phyloP scores from a whole-genome alignment of 2,113 vertebrate genomes.

The Cinclus cinclus region DNA sequence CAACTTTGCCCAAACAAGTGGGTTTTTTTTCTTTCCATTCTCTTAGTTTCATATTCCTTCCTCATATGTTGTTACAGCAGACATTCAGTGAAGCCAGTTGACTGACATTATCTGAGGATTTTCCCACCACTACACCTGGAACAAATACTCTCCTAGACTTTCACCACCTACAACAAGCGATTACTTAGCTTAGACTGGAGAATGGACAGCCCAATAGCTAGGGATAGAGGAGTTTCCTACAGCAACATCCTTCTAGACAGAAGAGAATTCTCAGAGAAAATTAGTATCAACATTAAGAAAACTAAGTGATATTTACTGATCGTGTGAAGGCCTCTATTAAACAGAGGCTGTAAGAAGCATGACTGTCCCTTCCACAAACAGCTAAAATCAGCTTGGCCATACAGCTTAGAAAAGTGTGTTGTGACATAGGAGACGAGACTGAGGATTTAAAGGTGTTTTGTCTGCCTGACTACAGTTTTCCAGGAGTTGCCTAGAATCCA shows the following conservation, averaged over 20 bases:
- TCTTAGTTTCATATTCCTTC: not conserved
- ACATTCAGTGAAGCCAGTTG: not conserved
- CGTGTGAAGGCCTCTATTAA: not conserved
- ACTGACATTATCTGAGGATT: not conserved
- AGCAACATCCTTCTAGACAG: not conserved
- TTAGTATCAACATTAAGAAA: not conserved
- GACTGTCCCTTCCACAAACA: not conserved
- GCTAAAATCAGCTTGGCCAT: not conserved
- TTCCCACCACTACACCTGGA: not conserved
- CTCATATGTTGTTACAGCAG: not conserved
- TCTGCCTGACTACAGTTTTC: not conserved
- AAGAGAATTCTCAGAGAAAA: not conserved
- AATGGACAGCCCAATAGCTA: not conserved
- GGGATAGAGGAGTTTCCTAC: not conserved
- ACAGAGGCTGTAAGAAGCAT: not conserved
- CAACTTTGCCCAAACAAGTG: not conserved
- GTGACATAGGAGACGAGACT: not conserved
- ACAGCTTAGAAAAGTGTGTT: not conserved
- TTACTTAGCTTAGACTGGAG: not conserved
- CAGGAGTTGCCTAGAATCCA: not conserved
- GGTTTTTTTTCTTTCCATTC: not conserved
- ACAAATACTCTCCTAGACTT: not conserved
- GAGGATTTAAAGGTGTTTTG: not conserved
- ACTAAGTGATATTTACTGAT: not conserved
- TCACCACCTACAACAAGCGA: not conserved